phyloP scores from a whole-genome alignment of 2,797 vertebrate genomes.

The Rhincodon typus region DNA sequence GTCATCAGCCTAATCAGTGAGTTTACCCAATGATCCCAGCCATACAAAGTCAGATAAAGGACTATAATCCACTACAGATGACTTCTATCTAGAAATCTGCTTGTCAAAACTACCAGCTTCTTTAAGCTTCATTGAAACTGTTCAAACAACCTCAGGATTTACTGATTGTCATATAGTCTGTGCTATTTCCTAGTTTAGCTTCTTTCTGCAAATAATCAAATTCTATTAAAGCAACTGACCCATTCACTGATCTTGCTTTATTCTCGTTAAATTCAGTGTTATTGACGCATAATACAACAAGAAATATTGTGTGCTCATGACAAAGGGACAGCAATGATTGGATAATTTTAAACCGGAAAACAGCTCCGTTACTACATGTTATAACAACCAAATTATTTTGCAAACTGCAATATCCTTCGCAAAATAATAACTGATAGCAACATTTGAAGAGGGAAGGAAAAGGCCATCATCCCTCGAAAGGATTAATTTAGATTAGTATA shows the following conservation, averaged over 20 bases:
- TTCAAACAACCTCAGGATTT: slow-evolving; percentile 44
- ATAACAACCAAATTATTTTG: slow-evolving; percentile 8
- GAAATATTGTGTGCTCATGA: no score
- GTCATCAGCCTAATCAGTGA: slow-evolving; percentile 20
- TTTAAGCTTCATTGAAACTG: slow-evolving; percentile 21
- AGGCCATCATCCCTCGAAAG: neutral
- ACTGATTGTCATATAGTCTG: slow-evolving; percentile 44
- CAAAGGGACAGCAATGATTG: no score
- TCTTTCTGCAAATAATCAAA: slow-evolving; percentile 39
- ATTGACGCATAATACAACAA: neutral
- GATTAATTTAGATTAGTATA: neutral
- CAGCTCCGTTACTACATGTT: neutral
- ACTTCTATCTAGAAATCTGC: slow-evolving; percentile 18
- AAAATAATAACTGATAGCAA: slow-evolving; percentile 14
- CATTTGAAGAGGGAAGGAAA: neutral
- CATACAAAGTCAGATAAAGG: neutral
- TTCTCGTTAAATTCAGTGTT: slow-evolving; percentile 33
- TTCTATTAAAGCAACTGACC: slow-evolving; percentile 39
- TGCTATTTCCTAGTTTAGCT: slow-evolving; percentile 40
- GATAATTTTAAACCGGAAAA: neutral
- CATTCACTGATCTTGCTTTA: slow-evolving; percentile 38
- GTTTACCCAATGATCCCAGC: neutral
- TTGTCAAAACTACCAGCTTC: neutral
- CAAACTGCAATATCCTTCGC: slow-evolving; percentile 12
- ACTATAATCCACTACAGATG: neutral